phyloP scores from a whole-genome alignment of 2,113 vertebrate species.

The Crotalus tigris region DNA sequence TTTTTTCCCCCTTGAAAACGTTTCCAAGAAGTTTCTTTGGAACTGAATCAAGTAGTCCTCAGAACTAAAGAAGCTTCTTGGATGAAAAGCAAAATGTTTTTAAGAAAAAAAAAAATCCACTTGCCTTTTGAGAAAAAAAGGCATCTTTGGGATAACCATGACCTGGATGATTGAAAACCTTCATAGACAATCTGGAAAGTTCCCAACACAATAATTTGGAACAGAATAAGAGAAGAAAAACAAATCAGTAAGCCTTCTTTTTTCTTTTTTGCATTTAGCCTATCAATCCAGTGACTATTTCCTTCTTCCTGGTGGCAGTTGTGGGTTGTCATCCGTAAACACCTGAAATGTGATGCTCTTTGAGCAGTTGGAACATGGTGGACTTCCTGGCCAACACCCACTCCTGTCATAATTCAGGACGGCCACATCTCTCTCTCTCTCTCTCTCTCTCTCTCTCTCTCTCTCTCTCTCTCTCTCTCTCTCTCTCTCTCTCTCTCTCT shows the following conservation, averaged over 20 bases:
- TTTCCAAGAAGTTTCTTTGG: no score
- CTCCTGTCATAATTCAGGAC: neutral
- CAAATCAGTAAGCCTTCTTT: neutral
- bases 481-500: no score
- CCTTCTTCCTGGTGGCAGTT: neutral
- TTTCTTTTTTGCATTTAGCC: neutral
- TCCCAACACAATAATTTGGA: neutral
- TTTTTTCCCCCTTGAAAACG: no score
- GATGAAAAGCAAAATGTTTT: no score
- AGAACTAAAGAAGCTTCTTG: no score
- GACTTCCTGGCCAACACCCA: neutral
- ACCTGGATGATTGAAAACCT: no score
- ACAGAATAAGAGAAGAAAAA: neutral
- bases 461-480: no score
- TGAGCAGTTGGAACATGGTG: neutral
- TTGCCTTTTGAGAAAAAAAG: no score
- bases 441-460: no score
- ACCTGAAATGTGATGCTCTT: rapidly evolving
- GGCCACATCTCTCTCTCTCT: neutral
- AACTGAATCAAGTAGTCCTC: no score
- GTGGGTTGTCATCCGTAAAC: neutral
- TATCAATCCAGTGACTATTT: neutral
- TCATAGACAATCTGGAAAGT: neutral
- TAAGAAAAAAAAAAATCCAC: no score
- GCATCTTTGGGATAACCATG: no score